Evolutionary conservation across 1,140 invertebrate species (phyloP).

Genomic region (Halesus radiatus): DNA sequence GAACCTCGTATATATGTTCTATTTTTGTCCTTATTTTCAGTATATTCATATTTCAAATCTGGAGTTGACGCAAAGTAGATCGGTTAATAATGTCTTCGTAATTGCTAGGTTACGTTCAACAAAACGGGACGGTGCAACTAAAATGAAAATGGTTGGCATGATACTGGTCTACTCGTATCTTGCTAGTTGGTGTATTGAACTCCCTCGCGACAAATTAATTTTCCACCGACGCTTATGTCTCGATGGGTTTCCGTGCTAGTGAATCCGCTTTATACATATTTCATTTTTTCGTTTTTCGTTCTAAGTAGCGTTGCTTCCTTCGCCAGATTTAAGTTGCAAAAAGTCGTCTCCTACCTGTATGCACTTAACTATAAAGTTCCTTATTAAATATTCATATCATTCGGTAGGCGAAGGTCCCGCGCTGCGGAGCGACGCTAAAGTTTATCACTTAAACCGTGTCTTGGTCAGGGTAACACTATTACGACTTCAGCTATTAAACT

Average conservation of each 20-base stretch:
- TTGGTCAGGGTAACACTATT: slow-evolving; percentile 11
- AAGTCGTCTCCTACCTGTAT: slow-evolving; percentile 23
- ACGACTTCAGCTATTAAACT: background rate
- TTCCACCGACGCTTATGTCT: background rate
- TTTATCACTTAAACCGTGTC: slow-evolving; percentile 13
- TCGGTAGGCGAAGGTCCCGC: background rate
- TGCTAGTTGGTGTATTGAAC: background rate
- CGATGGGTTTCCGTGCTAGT: background rate
- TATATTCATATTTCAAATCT: no score
- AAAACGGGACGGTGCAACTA: no score
- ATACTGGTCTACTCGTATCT: no score
- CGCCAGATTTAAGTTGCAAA: slow-evolving; percentile 14
- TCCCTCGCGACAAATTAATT: slow-evolving; percentile 18
- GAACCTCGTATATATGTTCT: no score
- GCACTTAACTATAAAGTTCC: slow-evolving; percentile 31
- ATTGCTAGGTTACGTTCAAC: no score
- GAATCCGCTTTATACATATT: slow-evolving; percentile 18
- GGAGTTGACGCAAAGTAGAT: no score
- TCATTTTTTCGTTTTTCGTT: slow-evolving; percentile 16
- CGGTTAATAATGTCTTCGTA: no score
- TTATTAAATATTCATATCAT: slow-evolving; percentile 25
- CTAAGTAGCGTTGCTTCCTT: background rate
- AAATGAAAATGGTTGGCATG: no score
- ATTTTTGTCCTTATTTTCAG: no score
- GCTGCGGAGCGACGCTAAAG: background rate